Evolutionary conservation across 1,140 invertebrate genomes (phyloP), one percentile per base, ranked within the genome.

Genomic region (Nebria ingens): DNA sequence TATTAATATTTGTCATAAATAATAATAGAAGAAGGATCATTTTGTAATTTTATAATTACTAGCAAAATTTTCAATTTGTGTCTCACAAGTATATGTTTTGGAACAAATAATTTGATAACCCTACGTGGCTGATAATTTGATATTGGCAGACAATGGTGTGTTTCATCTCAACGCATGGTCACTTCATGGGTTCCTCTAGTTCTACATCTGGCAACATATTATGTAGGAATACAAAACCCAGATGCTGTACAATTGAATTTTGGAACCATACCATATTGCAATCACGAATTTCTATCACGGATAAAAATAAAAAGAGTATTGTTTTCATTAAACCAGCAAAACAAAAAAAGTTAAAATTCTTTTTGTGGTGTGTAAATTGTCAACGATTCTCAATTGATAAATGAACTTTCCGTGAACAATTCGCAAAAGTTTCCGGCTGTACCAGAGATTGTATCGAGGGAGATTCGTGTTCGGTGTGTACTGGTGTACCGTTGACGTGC

Each of bases 361-460:
- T 29, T 13, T 29, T 4, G 4, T 4, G 13, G 13, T 6, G 25
- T 29, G 25, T 4, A 4, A 13, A 6, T 17, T 17, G 40, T 45
- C 15, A 6, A 3, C 40, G 40, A 45, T 45, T 45, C 40, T 17
- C 40, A 9, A 9, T 17, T 45, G 40, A 45, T 45, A 45, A 45
- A 45, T 45, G 40, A 45, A 45, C 40, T 45, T 45, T 45, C 9
- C 3, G 40, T 3, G 40, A 45, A 45, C 40, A 45, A 45, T 45
- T 45, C 40, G 40, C 6, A 45, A 45, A n/a, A 45, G 40, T 45
- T 45, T 45, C 6, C 40, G 40, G 6, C 9, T 17, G 40, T 6
- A 12, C 6, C 40, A 29, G 25, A 6, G 40, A 45, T 45, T 17
- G 15, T 6, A 11, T 45, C 25, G 25, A 6, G 25, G 40, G 9